A percentile compares a stretch with the other conserved stretches of the same genome.
These are phyloP conservation scores for Malurus cyaneus DNA, from an alignment of 2,113 vertebrate species.

Conservation along the genomic window DNA sequence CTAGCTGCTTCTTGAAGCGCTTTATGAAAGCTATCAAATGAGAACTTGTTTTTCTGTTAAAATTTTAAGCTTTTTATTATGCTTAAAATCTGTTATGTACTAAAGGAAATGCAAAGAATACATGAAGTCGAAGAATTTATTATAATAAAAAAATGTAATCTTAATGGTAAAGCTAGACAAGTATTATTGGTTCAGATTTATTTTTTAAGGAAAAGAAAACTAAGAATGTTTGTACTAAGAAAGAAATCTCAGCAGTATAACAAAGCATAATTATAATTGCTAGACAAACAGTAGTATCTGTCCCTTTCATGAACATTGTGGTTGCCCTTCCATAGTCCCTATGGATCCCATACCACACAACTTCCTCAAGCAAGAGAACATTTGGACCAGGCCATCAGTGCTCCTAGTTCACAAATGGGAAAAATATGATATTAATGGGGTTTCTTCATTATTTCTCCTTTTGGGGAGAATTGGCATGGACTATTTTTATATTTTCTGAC, in stretches of 20 bases:
- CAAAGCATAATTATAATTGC: background rate
- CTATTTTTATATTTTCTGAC: background rate
- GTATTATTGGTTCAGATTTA: background rate
- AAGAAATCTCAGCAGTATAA: background rate
- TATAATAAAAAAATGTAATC: background rate
- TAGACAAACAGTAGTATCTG: background rate
- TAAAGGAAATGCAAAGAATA: background rate
- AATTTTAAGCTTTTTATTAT: background rate
- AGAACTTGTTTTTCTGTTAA: background rate
- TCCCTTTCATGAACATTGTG: fast-evolving
- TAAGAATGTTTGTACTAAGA: background rate
- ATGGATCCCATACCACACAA: fast-evolving
- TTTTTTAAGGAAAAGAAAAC: background rate
- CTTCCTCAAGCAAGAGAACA: background rate
- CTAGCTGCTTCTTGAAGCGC: background rate
- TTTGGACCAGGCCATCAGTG: background rate
- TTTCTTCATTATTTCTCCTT: background rate
- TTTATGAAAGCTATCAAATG: background rate
- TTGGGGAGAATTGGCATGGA: fast-evolving
- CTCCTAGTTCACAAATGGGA: background rate
- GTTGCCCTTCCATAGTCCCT: background rate
- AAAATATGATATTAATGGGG: fast-evolving
- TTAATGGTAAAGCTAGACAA: background rate
- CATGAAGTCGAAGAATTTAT: background rate
- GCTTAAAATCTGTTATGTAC: background rate